Percentiles rank a stretch among this genome's conserved stretches.
These are phyloP conservation scores for Panagrolaimus sp. DNA, from an alignment of 1,140 invertebrate genomes.

Conservation along the genomic window DNA sequence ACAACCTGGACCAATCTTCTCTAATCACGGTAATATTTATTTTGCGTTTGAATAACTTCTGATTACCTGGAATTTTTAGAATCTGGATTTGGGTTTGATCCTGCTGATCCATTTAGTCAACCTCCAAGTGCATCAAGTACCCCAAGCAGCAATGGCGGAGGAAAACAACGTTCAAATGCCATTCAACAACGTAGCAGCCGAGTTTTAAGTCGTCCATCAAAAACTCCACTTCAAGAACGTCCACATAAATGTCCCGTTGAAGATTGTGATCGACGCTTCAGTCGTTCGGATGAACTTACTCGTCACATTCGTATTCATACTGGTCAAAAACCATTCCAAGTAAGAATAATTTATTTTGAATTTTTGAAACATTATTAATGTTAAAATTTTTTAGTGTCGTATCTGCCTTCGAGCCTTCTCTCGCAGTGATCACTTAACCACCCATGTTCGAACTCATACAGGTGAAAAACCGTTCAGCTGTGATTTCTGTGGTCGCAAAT, in stretches of 20 bases:
- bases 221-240: constrained; percentile 83
- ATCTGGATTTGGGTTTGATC: background rate
- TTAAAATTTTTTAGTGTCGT: constrained; percentile 71
- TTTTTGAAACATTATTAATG: background rate
- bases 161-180: constrained; percentile 16
- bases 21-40: constrained; percentile 1
- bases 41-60: background rate
- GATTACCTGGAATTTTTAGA: background rate
- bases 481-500: constrained; percentile 95
- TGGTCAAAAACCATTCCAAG: constrained; percentile 88
- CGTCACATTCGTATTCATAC: constrained; percentile 97
- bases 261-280: constrained; percentile 90
- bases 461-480: constrained; percentile 95
- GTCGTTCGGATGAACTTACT: constrained; percentile 92
- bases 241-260: constrained; percentile 97
- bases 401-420: constrained; percentile 98
- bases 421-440: constrained; percentile 90
- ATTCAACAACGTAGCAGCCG: constrained; percentile 49
- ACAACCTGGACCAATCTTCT: constrained; percentile 35
- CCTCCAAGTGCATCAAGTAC: constrained; percentile 41
- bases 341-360: constrained; percentile 21
- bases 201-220: constrained; percentile 26
- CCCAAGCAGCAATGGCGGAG: background rate
- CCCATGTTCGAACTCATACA: constrained; percentile 76
- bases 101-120: constrained; percentile 10